Evolutionary conservation across 2,113 vertebrate genomes (phyloP).

Genomic region (Caloenas nicobarica): DNA sequence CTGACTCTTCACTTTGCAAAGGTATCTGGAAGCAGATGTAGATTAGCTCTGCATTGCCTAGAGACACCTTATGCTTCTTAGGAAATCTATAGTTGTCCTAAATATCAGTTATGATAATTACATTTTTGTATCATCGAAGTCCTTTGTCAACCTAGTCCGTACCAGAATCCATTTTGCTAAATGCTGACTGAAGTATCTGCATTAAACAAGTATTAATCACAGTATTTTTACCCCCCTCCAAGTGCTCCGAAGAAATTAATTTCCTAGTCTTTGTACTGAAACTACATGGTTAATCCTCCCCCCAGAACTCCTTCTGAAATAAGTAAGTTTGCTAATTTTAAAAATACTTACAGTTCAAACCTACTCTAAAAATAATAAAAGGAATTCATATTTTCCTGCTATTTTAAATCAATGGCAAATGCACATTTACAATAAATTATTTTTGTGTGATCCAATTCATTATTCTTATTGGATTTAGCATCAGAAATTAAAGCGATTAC

Average conservation of each 20-base stretch:
- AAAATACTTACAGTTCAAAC: background rate
- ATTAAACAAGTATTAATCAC: background rate
- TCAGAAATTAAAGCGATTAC: background rate
- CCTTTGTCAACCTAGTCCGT: background rate
- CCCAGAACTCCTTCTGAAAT: background rate
- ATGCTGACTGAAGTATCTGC: background rate
- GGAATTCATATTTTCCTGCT: background rate
- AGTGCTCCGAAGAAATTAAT: background rate
- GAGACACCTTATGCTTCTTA: background rate
- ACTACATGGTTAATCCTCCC: background rate
- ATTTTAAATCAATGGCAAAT: background rate
- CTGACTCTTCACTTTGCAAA: background rate
- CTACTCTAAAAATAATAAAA: background rate
- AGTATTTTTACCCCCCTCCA: background rate
- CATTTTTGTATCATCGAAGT: background rate
- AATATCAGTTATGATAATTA: background rate
- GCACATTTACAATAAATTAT: background rate
- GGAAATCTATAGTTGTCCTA: background rate
- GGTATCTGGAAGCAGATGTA: background rate
- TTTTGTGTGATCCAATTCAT: background rate
- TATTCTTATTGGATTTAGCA: constrained; percentile 1
- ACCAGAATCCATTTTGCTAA: background rate
- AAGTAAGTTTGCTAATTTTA: background rate
- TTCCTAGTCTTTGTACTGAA: background rate
- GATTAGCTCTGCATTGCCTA: background rate